Base-by-base conservation (phyloP, 1,140 invertebrate species). In the Caerostris darwini region DNA sequence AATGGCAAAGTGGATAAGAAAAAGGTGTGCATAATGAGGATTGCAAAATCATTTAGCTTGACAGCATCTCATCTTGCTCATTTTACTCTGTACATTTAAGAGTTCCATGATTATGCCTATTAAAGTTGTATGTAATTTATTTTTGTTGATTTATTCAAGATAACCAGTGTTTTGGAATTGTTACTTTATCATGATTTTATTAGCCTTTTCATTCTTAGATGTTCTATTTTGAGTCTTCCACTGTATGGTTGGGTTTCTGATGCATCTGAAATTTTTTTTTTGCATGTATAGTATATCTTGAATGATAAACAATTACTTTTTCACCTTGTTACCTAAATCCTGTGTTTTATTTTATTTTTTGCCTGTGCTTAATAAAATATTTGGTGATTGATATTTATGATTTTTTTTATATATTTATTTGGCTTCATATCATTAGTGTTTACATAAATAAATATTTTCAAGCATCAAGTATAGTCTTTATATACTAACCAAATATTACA, bases 201-300 rank as follows among this genome's bases (percentile, higher is more conserved):
- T 91, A 91, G 56, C 90, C n/a, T 91, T 56, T 81, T 91, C n/a
- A 81, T 91, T 82, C 61, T 17, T 88, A 64, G 86, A 58, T 81
- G 71, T 91, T 56, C 67, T 90, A 34, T 90, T 89, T 91, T 81
- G 59, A 91, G 90, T 91, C 90, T 91, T 91, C 90, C 90, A 91
- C 19, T 81, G 56, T 90, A 67, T 91, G 56, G 69, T 54, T 91
- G 69, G 69, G 71, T 81, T 81, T 90, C 58, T n/a, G 17, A 12
- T 17, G 64, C 10, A 69, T 19, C 19, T 34, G n/a, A 81, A 50
- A 77, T 14, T 91, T 56, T 64, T n/a, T 34, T 0, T 34, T 71
- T 56, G 57, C 19, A 61, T 91, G 19, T 91, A 82, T 17, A 69
- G 19, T 17, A 61, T 82, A 19, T 59, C 17, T 56, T 6, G 56